These are phyloP conservation scores for Drosophila sordidula DNA, from an alignment of 2,888 invertebrate species.

Conservation along the genomic window DNA sequence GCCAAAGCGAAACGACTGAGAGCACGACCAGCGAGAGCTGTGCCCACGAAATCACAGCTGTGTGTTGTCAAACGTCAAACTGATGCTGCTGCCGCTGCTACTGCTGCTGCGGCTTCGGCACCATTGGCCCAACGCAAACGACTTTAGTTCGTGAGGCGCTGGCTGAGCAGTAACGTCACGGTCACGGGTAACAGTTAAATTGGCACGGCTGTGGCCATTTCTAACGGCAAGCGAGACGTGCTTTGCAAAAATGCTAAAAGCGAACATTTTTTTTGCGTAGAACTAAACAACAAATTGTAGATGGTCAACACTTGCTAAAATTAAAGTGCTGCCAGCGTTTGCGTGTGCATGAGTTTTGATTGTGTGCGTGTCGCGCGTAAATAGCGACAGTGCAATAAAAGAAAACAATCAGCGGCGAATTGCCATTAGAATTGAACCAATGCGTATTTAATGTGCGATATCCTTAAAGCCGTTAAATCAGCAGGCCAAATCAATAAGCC, in stretches of 20 bases:
- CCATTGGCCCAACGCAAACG: constrained; percentile 11
- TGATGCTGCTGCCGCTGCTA: constrained; percentile 59
- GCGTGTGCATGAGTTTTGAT: neutral
- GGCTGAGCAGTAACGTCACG: constrained; percentile 71
- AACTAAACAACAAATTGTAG: constrained; percentile 2
- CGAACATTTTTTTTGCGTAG: constrained; percentile 4
- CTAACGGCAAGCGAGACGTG: constrained; percentile 24
- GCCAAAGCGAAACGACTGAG: constrained; percentile 59
- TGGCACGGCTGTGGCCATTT: constrained; percentile 1
- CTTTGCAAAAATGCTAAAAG: constrained; percentile 22
- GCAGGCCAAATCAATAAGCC: constrained; percentile 48
- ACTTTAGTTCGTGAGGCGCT: constrained; percentile 79
- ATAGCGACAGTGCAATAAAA: constrained; percentile 20
- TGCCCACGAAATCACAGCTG: constrained; percentile 65
- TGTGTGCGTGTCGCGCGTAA: constrained; percentile 42
- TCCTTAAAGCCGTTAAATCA: constrained; percentile 7
- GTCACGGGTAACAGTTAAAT: constrained; percentile 35
- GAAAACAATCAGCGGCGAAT: constrained; percentile 26
- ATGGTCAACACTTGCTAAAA: neutral
- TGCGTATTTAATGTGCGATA: constrained; percentile 19
- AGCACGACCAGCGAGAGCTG: constrained; percentile 33
- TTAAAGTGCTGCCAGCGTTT: neutral
- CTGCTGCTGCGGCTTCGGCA: constrained; percentile 28
- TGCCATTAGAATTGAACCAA: constrained; percentile 20
- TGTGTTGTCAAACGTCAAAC: constrained; percentile 62